Conservation (phyloP, 1,140 invertebrate species). For the Magallana ariakensis region DNA sequence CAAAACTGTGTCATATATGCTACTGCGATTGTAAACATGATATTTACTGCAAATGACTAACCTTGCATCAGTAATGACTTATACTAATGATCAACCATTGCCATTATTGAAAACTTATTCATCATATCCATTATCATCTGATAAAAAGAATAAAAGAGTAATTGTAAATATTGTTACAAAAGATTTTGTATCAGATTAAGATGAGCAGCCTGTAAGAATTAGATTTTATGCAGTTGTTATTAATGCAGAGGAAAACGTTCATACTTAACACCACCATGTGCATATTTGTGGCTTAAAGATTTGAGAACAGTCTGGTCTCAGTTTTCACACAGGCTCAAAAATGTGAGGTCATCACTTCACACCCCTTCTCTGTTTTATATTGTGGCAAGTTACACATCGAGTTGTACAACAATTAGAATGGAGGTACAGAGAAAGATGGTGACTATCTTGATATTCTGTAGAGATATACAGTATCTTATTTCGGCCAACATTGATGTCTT, state of each 20-base stretch:
- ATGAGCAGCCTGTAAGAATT: background rate
- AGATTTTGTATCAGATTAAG: constrained; percentile 3
- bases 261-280: background rate
- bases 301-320: constrained; percentile 7
- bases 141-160: background rate
- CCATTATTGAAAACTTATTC: background rate
- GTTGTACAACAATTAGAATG: background rate
- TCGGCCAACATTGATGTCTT: background rate
- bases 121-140: background rate
- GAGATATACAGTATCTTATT: too few species aligned
- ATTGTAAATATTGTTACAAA: background rate
- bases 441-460: background rate
- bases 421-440: background rate
- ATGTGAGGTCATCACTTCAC: background rate
- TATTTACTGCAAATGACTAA: background rate
- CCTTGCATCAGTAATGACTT: background rate
- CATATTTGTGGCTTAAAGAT: constrained; percentile 20
- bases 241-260: background rate
- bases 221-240: background rate
- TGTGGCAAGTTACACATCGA: background rate
- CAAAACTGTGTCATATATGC: background rate
- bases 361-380: background rate
- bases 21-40: background rate
- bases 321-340: background rate
- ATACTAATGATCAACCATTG: too few species aligned